Percentiles rank a stretch among this genome's conserved stretches.
These are phyloP conservation scores for Charaxes varanes DNA, from an alignment of 1,140 invertebrate genomes.

Conservation along the genomic window DNA sequence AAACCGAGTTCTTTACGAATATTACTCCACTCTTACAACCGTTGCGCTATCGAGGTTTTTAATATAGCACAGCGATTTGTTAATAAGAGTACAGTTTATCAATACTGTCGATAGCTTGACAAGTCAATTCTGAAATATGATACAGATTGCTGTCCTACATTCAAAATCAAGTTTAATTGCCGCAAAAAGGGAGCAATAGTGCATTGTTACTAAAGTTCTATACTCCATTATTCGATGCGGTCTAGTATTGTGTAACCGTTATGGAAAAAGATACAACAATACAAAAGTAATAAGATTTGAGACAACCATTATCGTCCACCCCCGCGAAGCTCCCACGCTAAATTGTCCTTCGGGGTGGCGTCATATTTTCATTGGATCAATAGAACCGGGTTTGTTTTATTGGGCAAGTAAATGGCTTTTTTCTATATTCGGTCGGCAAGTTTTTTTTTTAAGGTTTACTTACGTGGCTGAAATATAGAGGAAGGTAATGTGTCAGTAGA, in stretches of 20 bases:
- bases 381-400: conserved; percentile 3
- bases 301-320: conserved; percentile 52
- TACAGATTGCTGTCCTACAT: conserved; percentile 9
- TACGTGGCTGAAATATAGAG: too few relatives aligned
- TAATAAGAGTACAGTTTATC: too few relatives aligned
- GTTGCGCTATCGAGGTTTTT: too few relatives aligned
- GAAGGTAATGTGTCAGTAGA: too few relatives aligned
- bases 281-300: conserved; percentile 60
- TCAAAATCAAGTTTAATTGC: conserved; percentile 28
- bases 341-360: conserved; percentile 47
- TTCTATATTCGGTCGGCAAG: too few relatives aligned
- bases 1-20: too few relatives aligned
- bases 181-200: conserved; percentile 36
- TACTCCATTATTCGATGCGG: conserved; percentile 41
- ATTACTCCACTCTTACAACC: too few relatives aligned
- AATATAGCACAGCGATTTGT: too few relatives aligned
- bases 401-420: too few relatives aligned
- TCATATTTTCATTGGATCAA: conserved; percentile 32
- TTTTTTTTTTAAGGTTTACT: too few relatives aligned
- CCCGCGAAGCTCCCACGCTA: conserved; percentile 58
- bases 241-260: conserved; percentile 28
- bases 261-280: conserved; percentile 53
- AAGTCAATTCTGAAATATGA: conserved; percentile 12
- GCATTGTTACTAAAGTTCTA: conserved; percentile 20
- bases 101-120: conserved; percentile 3